These are phyloP conservation scores for Microctonus hyperodae DNA, from an alignment of 2,888 invertebrate genomes.

Conservation along the genomic window DNA sequence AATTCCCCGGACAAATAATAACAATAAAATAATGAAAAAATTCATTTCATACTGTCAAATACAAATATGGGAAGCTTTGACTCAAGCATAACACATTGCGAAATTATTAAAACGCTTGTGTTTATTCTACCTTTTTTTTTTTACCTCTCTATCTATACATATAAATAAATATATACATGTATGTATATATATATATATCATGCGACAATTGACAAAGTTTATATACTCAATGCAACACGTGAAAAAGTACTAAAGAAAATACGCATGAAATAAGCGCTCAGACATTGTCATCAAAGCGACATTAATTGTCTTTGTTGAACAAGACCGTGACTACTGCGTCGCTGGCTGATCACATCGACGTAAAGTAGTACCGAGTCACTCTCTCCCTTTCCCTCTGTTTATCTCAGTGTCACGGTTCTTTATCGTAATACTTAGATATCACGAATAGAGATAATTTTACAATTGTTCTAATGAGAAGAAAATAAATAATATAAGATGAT, in stretches of 20 bases:
- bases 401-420: slow-evolving; percentile 8
- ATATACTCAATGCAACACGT: slow-evolving; percentile 9
- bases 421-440: too few species aligned
- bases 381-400: neutral
- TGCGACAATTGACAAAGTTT: slow-evolving; percentile 7
- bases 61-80: too few species aligned
- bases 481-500: too few species aligned
- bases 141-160: neutral
- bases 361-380: neutral
- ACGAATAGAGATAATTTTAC: too few species aligned
- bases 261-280: neutral
- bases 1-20: too few species aligned
- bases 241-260: neutral
- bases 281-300: neutral
- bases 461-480: too few species aligned
- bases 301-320: slow-evolving; percentile 15
- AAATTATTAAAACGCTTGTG: too few species aligned
- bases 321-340: slow-evolving; percentile 7
- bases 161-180: too few species aligned
- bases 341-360: neutral
- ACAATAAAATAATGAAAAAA: too few species aligned
- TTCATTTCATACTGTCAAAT: too few species aligned
- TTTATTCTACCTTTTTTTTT: neutral
- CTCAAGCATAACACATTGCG: too few species aligned
- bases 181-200: neutral